Conservation (phyloP, 53 echinoderm and acorn worm genomes). For the Stichopus horrens region DNA sequence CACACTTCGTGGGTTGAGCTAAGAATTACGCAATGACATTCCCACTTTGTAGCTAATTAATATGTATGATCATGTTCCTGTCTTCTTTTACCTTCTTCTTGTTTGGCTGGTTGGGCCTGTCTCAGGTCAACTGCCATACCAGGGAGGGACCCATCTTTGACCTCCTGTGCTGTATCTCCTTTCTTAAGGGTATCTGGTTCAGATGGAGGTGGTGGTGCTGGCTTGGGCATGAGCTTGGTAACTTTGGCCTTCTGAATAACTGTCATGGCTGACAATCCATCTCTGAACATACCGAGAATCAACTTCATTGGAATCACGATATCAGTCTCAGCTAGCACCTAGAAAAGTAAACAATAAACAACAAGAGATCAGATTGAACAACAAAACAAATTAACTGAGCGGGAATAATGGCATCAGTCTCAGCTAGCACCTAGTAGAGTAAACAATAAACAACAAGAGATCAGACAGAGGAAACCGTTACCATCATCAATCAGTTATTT, state of each 20-base stretch:
- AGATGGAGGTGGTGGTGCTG: conserved; percentile 9
- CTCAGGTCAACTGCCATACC: neutral
- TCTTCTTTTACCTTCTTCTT: neutral
- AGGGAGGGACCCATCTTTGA: neutral
- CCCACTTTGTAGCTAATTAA: no score
- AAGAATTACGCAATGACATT: no score
- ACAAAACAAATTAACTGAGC: neutral
- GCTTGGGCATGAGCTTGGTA: conserved; percentile 43
- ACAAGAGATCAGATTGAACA: neutral
- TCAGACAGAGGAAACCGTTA: no score
- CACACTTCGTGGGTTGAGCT: no score
- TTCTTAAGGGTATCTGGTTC: neutral
- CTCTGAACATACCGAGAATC: conserved; percentile 81
- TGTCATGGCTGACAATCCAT: conserved; percentile 77
- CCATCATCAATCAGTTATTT: no score
- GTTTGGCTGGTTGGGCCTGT: neutral
- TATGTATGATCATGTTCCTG: neutral
- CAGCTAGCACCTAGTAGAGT: no score
- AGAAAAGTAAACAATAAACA: neutral
- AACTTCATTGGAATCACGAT: conserved; percentile 84
- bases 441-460: no score
- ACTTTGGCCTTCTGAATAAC: conserved; percentile 74
- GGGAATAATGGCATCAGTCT: neutral
- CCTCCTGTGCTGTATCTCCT: neutral
- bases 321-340: conserved; percentile 94